Evolutionary conservation across 1,140 invertebrate genomes (phyloP), one percentile per base, ranked within the genome.

Genomic region (Arctopsyche grandis): DNA sequence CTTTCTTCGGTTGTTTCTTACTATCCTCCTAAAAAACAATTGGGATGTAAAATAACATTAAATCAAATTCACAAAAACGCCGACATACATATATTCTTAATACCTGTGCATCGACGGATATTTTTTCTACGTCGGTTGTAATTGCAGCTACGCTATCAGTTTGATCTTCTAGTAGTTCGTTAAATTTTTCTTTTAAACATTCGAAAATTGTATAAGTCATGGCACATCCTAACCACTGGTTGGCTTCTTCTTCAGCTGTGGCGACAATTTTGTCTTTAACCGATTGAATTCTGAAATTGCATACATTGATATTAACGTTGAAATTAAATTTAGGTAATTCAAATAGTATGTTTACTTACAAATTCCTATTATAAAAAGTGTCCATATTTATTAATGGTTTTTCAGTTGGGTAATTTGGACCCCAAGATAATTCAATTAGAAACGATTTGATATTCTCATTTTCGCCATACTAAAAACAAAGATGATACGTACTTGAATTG

Each of bases 131-230:
- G 69, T 86, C 85, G 5, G 86, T 85, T 0, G 84, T 84, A 5
- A 88, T 78, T 0, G 71, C 79, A 19, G 83, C 86, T 0, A 69
- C 44, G 9, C 84, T 75, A 69, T 93, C 91, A 22, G 92, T 92
- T 84, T 96, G 95, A 9, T 90, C 91, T 0, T 88, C 88, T 10
- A 96, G 87, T 78, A 97, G 86, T 60, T 94, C 91, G 0, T 91
- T 84, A 24, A 93, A 88, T 85, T 94, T 93, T 85, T 98, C 97
- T 85, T 96, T 97, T 16, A 96, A 89, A 86, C 92, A 96, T 87
- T 99, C 97, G 88, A 99, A 97, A 43, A 99, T 85, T 3, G 96
- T 96, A 84, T 97, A 99, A 0, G 97, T 98, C 95, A 98, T 97
- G 46, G 96, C 94, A 87, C 92, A 94, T 10, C 96, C 97, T 21